Evolutionary conservation across 1,140 invertebrate genomes (phyloP).

Genomic region (Apis mellifera): Amel_HAv3.1 CM009934.2:3819001-3819500

Average conservation of each 20-base stretch:
- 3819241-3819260: neutral
- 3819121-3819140: too few species aligned
- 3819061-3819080: neutral
- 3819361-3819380: neutral
- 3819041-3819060: too few species aligned
- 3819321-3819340: neutral
- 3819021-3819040: neutral
- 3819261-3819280: slow-evolving; percentile 11
- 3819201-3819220: too few species aligned
- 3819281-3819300: slow-evolving; percentile 27
- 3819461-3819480: slow-evolving; percentile 30
- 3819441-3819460: neutral
- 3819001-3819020: too few species aligned
- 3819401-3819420: slow-evolving; percentile 34
- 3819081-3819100: neutral
- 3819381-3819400: neutral
- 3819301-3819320: slow-evolving; percentile 7
- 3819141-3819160: too few species aligned
- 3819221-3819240: too few species aligned
- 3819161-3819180: neutral
- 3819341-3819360: too few species aligned
- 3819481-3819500: slow-evolving; percentile 13
- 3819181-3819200: neutral
- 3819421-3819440: neutral
- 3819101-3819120: neutral